Evolutionary conservation across 2,888 invertebrate species (phyloP), one percentile per base, ranked within the genome.

Genomic region (Drosophila mimetica): DNA sequence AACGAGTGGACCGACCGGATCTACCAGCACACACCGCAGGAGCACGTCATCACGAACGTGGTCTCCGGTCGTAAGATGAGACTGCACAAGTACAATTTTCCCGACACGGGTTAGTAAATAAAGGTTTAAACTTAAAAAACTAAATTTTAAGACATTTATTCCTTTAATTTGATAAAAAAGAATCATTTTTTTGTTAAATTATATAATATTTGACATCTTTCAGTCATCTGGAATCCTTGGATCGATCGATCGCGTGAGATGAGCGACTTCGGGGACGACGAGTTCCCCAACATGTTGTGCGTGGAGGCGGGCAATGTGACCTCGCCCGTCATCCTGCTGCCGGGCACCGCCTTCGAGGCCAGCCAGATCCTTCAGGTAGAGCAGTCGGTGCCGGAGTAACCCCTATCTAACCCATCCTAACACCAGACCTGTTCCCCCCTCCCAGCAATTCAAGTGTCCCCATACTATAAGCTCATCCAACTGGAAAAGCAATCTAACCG

Each of bases 151-250:
- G n/a, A n/a, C n/a, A n/a, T n/a, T n/a, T n/a, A n/a, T n/a, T n/a
- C n/a, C n/a, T n/a, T n/a, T n/a, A n/a, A n/a, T n/a, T n/a, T n/a
- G n/a, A n/a, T n/a, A n/a, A n/a, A n/a, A n/a, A n/a, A n/a, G n/a
- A n/a, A n/a, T n/a, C n/a, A n/a, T n/a, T n/a, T n/a, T n/a, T n/a
- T n/a, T n/a, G n/a, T n/a, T n/a, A n/a, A 28, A 28, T 14, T 8
- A 36, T 36, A 7, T 6, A 1, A 2, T 14, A 36, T 5, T n/a
- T 2, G 1, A 28, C 8, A 1, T 2, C 1, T 9, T 42, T 14
- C 36, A 93, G 98, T 98, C 76, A 95, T 98, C 76, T 99, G 98
- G 98, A 98, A 98, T 93, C 98, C 98, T 0, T 98, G 98, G 98
- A 93, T 95, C 76, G 97, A 98, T 87, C 96, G 96, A 91, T 98